Evolutionary conservation across 2,113 vertebrate species (phyloP).

Genomic region (Antechinus stuartii): DNA sequence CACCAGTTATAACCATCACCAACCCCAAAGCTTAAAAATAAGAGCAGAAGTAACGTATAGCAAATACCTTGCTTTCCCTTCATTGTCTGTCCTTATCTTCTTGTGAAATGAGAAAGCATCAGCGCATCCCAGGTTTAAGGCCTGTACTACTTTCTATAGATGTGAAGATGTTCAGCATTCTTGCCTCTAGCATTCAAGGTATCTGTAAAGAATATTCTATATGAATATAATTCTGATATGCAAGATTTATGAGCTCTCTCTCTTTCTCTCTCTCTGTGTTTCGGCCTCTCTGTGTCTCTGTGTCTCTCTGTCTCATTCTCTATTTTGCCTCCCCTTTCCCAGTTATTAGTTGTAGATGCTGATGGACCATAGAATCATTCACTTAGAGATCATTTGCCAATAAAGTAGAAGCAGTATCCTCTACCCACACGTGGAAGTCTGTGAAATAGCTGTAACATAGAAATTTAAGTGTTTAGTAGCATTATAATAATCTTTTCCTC

Average conservation of each 20-base stretch:
- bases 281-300: not conserved
- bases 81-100: not conserved
- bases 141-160: not conserved
- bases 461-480: not conserved
- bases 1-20: not conserved
- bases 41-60: not conserved
- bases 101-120: not conserved
- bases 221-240: not conserved
- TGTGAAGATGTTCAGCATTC: not conserved
- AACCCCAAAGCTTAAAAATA: not conserved
- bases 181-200: not conserved
- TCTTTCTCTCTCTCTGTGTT: not conserved
- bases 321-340: not conserved
- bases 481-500: not conserved
- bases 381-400: not conserved
- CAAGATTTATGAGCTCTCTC: not conserved
- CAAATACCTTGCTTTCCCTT: not conserved
- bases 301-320: not conserved
- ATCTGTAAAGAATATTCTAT: not conserved
- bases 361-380: not conserved
- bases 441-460: not conserved
- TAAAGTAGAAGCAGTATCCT: not conserved
- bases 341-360: not conserved
- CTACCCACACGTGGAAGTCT: not conserved
- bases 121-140: not conserved